Conservation (phyloP, 2,797 vertebrate genomes). For the Pipistrellus kuhlii region DNA sequence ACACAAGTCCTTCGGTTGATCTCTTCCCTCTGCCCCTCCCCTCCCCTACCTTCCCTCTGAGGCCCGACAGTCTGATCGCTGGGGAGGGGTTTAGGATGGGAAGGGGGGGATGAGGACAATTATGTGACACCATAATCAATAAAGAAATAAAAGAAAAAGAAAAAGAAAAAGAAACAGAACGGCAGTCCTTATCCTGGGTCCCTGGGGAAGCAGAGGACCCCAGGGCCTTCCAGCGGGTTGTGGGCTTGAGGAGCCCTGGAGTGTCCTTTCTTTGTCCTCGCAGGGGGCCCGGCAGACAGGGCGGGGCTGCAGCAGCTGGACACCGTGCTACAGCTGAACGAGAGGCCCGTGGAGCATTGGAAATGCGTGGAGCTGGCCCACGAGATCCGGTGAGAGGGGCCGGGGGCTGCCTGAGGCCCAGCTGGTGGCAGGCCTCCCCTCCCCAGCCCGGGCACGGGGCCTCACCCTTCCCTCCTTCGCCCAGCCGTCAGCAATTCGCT, state of each 20-base stretch:
- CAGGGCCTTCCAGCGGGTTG: not conserved
- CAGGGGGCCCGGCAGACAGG: constrained; percentile 95
- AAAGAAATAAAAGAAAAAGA: no score
- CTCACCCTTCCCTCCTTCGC: not conserved
- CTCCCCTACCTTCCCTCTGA: no score
- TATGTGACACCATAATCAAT: no score
- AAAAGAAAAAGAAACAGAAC: not conserved
- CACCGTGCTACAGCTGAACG: constrained; percentile 94
- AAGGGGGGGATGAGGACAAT: no score
- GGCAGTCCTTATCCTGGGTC: not conserved
- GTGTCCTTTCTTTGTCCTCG: not conserved
- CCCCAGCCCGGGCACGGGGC: not conserved
- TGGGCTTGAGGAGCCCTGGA: not conserved
- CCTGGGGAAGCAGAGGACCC: not conserved
- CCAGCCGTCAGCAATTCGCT: constrained; percentile 56
- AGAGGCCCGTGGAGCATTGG: constrained; percentile 96
- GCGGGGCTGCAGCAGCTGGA: constrained; percentile 95
- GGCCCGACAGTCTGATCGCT: no score
- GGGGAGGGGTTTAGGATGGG: no score
- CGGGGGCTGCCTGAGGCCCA: not conserved
- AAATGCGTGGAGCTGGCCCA: constrained; percentile 97
- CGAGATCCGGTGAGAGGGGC: constrained; percentile 92
- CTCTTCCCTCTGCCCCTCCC: no score
- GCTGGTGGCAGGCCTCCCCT: not conserved
- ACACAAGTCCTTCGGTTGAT: no score